Evolutionary conservation across 2,113 vertebrate genomes (phyloP), one percentile per base, ranked within the genome.

Genomic region (Pyrgilauda ruficollis): DNA sequence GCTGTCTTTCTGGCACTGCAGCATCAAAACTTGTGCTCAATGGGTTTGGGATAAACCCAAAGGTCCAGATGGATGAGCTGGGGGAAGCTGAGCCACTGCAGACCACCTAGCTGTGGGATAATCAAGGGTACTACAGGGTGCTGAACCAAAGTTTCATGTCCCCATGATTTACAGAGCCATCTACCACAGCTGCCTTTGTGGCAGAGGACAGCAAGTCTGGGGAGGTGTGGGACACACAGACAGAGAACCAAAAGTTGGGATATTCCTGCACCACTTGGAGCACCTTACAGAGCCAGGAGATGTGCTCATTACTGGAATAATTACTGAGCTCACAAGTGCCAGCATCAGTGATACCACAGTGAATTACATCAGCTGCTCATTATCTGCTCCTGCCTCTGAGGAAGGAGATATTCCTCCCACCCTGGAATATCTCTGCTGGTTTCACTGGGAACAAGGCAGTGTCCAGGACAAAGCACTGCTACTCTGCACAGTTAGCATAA

Each of bases 11-110:
- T 44, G 67, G 24, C n/a, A 26, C 24, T 66, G 33, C 49, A 74
- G 31, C 55, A 41, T 30, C 59, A 49, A n/a, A 76, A 10, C 27
- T 68, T 0, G 0, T 37, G n/a, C 49, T 82, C 35, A 7, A 52
- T 27, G 47, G 39, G 26, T 52, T n/a, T 85, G 67, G 53, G 72
- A 37, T 13, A 11, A 55, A n/a, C 67, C 35, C 33, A 49, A 61
- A 86, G 30, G 49, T 62, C 6, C 72, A 37, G 39, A n/a, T 4
- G 33, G 59, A 12, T 31, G 55, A 79, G 43, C n/a, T 49, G 1
- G 22, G 41, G 46, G 19, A 17, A n/a, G 47, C 37, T 61, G 75
- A 55, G 43, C 44, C 41, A 22, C 7, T 82, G 84, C 43, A 68
- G 81, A 27, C 11, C 31, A 18, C 35, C 18, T 39, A 22, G 56